Conservation (phyloP, 2,113 vertebrate species). For the Orthonyx spaldingii region DNA sequence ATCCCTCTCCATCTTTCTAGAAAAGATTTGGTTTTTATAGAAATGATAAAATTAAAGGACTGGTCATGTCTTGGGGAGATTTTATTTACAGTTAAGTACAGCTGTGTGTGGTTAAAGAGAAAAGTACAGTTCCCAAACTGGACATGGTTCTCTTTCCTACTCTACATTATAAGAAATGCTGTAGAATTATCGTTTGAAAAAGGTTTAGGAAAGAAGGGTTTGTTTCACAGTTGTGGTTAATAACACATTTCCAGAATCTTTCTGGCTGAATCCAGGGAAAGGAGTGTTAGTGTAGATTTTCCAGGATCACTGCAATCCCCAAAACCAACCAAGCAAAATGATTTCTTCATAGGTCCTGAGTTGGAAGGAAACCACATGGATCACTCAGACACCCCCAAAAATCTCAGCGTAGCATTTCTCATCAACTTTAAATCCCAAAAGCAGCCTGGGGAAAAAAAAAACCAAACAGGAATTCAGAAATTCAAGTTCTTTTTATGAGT, state of each 20-base stretch:
- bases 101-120: background rate
- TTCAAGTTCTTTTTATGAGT: background rate
- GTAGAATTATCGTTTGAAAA: background rate
- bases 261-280: background rate
- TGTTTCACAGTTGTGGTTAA: background rate
- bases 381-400: background rate
- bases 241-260: background rate
- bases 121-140: background rate
- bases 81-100: background rate
- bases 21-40: background rate
- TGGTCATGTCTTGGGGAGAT: background rate
- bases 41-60: background rate
- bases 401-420: background rate
- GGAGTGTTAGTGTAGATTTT: background rate
- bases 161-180: background rate
- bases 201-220: background rate
- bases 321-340: background rate
- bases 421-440: background rate
- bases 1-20: background rate
- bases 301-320: background rate
- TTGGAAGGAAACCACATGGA: background rate
- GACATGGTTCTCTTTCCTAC: rapidly evolving
- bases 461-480: background rate
- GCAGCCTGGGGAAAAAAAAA: background rate
- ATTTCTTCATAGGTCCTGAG: background rate